A percentile compares a stretch with the other conserved stretches of the same genome.
phyloP scores from a whole-genome alignment of 2,888 invertebrate genomes.

The Eilema griseolum region DNA sequence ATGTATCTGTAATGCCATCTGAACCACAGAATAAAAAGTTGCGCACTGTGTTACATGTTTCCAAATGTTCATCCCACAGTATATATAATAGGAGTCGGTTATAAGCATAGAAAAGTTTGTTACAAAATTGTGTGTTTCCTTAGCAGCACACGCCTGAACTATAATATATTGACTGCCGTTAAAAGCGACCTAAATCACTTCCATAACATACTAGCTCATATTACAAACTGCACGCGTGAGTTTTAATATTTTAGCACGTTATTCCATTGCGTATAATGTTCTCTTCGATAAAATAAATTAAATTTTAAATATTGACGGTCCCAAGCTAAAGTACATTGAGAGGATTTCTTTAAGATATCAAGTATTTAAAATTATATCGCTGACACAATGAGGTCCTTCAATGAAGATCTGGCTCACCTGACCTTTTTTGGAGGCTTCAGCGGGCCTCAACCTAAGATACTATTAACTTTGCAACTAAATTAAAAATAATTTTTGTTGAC shows the following conservation, averaged over 20 bases:
- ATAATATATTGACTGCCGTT: not conserved
- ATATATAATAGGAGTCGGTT: too few relatives aligned
- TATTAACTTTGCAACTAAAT: too few relatives aligned
- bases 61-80: too few relatives aligned
- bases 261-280: not conserved
- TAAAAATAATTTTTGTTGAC: too few relatives aligned
- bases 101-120: not conserved
- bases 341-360: too few relatives aligned
- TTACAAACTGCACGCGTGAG: not conserved
- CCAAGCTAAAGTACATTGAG: too few relatives aligned
- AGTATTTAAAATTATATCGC: too few relatives aligned
- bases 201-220: not conserved
- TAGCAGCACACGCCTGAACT: conserved; percentile 2
- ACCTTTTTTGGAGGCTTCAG: too few relatives aligned
- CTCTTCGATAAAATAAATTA: not conserved
- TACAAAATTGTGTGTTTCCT: not conserved
- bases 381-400: too few relatives aligned
- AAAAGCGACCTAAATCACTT: not conserved
- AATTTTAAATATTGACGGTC: too few relatives aligned
- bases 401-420: too few relatives aligned
- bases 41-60: not conserved
- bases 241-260: not conserved
- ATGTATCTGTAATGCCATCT: not conserved
- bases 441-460: too few relatives aligned
- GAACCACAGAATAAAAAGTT: not conserved